Base-by-base conservation (phyloP, 37 sponge, comb jelly and placozoan species). In the Theonella swinhoei region DNA sequence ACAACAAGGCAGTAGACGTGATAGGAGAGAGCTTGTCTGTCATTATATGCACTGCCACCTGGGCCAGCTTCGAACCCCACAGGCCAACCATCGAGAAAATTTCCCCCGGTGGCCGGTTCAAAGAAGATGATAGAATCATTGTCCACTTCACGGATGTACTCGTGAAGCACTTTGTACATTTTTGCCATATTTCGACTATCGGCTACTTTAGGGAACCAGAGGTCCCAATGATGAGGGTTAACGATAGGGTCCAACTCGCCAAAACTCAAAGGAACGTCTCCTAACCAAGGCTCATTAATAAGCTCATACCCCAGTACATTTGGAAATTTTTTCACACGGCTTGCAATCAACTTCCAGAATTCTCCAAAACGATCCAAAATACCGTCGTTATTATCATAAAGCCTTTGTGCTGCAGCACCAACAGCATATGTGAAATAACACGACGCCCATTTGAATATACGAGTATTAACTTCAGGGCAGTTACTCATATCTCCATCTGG, bases 221-320 rank as follows among this genome's bases (percentile, higher is more conserved):
- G 77, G 34, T 87, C 68, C 76, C 76, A 75, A 38, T 87, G 61
- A 47, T 47, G 11, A 14, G 81, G 82, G 47, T 87, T 81, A 5
- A 25, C 61, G 23, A n/a, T 39, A 11, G 88, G 88, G n/a, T 41
- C 39, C 1, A 87, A 35, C n/a, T 87, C 88, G 3, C 66, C 42
- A 11, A 81, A 36, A 3, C 28, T 66, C 4, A 87, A 77, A 32
- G 88, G 88, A 23, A 75, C 81, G 61, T 90, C 77, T 2, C 90
- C 90, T 25, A 82, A 61, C 90, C 90, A 90, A 0, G 90, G 90
- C 62, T 90, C 90, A 74, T 90, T 90, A 24, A 90, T 39, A 0
- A 90, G 42, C 42, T 90, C 90, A 80, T 90, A 90, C 24, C 90
- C 90, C 23, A 90, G 81, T 29, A 90, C 81, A 36, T 78, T 79